Conservation (phyloP, 2,113 vertebrate species). For the Syngnathus scovelli region DNA sequence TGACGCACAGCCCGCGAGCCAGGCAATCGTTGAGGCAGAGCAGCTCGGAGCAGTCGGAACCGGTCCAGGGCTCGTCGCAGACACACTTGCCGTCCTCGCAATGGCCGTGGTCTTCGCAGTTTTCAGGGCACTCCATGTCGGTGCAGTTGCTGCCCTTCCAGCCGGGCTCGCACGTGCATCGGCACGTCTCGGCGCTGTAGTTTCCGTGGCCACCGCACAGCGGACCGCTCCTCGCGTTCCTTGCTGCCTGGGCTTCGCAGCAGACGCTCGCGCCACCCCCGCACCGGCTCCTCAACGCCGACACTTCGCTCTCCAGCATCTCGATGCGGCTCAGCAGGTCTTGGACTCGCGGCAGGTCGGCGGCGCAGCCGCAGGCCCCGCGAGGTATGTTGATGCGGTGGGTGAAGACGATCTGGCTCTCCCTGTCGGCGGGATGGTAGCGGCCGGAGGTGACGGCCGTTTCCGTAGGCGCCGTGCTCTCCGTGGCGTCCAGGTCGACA, state of each 20-base stretch:
- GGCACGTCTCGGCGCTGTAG: constrained; percentile 77
- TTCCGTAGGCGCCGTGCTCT: constrained; percentile 44
- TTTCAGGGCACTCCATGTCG: constrained; percentile 73
- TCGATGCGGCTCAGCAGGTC: constrained; percentile 86
- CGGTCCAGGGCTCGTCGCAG: constrained; percentile 77
- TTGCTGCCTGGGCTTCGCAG: constrained; percentile 75
- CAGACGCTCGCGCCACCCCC: constrained; percentile 60
- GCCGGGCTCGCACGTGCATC: constrained; percentile 76
- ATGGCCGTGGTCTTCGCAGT: constrained; percentile 73
- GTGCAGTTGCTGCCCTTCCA: constrained; percentile 82
- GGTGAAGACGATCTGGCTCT: constrained; percentile 93
- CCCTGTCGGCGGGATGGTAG: constrained; percentile 74
- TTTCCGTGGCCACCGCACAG: constrained; percentile 86
- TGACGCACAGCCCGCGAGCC: constrained; percentile 72
- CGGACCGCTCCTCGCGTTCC: constrained; percentile 77
- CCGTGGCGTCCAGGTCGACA: constrained; percentile 77
- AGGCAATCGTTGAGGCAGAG: constrained; percentile 81
- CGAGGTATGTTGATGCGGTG: constrained; percentile 93
- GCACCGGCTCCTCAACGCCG: constrained; percentile 83
- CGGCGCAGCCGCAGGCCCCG: constrained; percentile 80
- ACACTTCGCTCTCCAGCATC: constrained; percentile 86
- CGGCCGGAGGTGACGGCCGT: constrained; percentile 48
- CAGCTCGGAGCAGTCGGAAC: constrained; percentile 76
- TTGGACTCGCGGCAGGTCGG: constrained; percentile 77
- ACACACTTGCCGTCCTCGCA: constrained; percentile 79